Evolutionary conservation across 2,888 invertebrate genomes (phyloP).

Genomic region (Drosophila paramelanica): DNA sequence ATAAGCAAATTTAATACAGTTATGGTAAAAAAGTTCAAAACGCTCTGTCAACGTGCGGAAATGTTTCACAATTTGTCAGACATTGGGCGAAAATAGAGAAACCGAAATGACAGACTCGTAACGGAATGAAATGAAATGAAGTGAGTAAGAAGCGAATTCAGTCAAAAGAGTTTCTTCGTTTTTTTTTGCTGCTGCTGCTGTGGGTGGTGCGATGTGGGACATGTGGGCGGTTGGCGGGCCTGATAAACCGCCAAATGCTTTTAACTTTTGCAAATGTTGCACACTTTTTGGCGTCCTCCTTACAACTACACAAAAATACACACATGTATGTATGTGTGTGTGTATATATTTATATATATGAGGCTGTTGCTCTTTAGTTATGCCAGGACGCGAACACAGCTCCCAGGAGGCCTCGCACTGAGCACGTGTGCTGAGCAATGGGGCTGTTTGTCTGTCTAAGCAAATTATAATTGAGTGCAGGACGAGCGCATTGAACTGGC

Average conservation of each 20-base stretch:
- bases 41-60: too few relatives aligned
- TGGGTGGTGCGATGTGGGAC: not conserved
- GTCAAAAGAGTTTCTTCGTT: slow-evolving; percentile 30
- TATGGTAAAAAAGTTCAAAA: too few relatives aligned
- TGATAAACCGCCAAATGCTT: slow-evolving; percentile 69
- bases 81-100: too few relatives aligned
- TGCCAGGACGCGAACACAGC: slow-evolving; percentile 52
- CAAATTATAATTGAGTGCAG: slow-evolving; percentile 79
- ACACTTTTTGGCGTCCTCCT: slow-evolving; percentile 58
- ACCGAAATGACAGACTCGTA: slow-evolving; percentile 38
- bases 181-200: not conserved
- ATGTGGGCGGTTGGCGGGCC: slow-evolving; percentile 15
- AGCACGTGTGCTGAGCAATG: slow-evolving; percentile 24
- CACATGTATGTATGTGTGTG: not conserved
- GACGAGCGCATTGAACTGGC: slow-evolving; percentile 73
- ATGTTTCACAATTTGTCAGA: too few relatives aligned
- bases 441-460: slow-evolving; percentile 58
- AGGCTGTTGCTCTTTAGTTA: slow-evolving; percentile 70
- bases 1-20: too few relatives aligned
- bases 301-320: slow-evolving; percentile 5
- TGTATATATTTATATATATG: slow-evolving; percentile 21
- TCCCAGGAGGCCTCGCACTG: slow-evolving; percentile 45
- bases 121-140: slow-evolving; percentile 49
- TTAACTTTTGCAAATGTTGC: slow-evolving; percentile 69
- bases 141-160: slow-evolving; percentile 38